Evolutionary conservation across 2,797 vertebrate genomes (phyloP).

Genomic region (Esox lucius): DNA sequence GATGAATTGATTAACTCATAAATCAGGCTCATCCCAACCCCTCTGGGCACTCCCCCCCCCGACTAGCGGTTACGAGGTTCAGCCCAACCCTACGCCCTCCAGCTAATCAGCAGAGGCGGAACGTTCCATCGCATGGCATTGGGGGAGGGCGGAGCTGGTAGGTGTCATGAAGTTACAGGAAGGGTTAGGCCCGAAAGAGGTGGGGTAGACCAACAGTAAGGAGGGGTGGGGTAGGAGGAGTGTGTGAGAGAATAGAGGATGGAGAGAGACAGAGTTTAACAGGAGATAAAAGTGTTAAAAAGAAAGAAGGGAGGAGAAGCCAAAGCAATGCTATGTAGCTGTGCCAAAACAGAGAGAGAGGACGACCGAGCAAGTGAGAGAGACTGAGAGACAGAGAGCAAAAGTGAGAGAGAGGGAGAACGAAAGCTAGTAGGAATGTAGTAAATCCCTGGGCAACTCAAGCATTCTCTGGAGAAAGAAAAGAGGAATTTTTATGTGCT

Average conservation of each 20-base stretch:
- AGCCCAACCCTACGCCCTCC: slow-evolving; percentile 76
- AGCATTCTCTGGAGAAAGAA: slow-evolving; percentile 79
- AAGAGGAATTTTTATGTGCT: slow-evolving; percentile 87
- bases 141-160: slow-evolving; percentile 67
- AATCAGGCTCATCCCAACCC: slow-evolving; percentile 72
- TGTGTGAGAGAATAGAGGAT: not conserved
- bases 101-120: slow-evolving; percentile 68
- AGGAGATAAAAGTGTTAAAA: slow-evolving; percentile 8
- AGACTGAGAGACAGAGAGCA: slow-evolving; percentile 15
- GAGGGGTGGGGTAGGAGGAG: not conserved
- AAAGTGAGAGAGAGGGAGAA: slow-evolving; percentile 54
- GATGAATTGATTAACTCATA: slow-evolving; percentile 76
- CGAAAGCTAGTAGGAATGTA: slow-evolving; percentile 72
- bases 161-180: slow-evolving; percentile 40
- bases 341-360: slow-evolving; percentile 7
- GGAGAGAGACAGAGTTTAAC: not conserved
- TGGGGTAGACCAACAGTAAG: not conserved
- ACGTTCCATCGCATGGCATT: slow-evolving; percentile 68
- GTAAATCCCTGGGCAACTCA: slow-evolving; percentile 76
- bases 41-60: slow-evolving; percentile 47
- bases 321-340: slow-evolving; percentile 3
- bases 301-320: not conserved
- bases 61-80: slow-evolving; percentile 55
- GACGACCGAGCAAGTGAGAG: slow-evolving; percentile 11
- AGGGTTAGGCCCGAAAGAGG: slow-evolving; percentile 59